Conservation (phyloP, 2,888 invertebrate genomes). For the Octodonta nipae region DNA sequence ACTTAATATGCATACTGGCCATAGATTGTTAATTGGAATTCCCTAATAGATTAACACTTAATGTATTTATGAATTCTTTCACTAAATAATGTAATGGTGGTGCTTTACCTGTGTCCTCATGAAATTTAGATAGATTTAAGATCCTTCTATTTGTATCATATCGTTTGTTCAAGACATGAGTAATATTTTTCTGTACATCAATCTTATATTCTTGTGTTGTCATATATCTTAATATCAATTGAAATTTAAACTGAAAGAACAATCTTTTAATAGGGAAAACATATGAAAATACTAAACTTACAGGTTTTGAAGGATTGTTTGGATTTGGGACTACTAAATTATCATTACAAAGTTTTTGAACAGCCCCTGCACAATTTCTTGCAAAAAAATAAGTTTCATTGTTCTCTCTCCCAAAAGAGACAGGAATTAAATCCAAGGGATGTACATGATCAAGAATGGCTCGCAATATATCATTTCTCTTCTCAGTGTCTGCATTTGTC, state of each 20-base stretch:
- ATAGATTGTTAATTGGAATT: no score
- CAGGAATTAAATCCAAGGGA: slow-evolving; percentile 39
- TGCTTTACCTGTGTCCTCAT: slow-evolving; percentile 35
- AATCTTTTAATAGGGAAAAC: background rate
- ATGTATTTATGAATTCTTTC: no score
- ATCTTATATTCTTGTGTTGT: slow-evolving; percentile 35
- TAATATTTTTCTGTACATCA: slow-evolving; percentile 36
- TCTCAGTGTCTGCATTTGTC: slow-evolving; percentile 24
- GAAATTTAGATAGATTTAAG: slow-evolving; percentile 36
- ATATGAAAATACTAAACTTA: slow-evolving; percentile 12
- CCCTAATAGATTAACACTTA: no score
- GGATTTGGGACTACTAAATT: slow-evolving; percentile 33
- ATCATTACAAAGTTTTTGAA: slow-evolving; percentile 37
- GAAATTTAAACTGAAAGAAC: slow-evolving; percentile 16
- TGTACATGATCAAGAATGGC: slow-evolving; percentile 35
- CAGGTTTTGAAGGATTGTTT: slow-evolving; percentile 18
- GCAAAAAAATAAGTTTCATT: slow-evolving; percentile 33
- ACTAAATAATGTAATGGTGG: no score
- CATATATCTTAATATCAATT: slow-evolving; percentile 34
- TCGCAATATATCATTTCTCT: slow-evolving; percentile 28
- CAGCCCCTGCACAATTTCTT: slow-evolving; percentile 37
- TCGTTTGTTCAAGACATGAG: slow-evolving; percentile 30
- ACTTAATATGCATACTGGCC: no score
- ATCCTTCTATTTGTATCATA: slow-evolving; percentile 26
- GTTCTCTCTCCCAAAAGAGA: slow-evolving; percentile 28